These are phyloP conservation scores for Anas georgica DNA, from an alignment of 2,797 vertebrate genomes.

Conservation along the genomic window DNA sequence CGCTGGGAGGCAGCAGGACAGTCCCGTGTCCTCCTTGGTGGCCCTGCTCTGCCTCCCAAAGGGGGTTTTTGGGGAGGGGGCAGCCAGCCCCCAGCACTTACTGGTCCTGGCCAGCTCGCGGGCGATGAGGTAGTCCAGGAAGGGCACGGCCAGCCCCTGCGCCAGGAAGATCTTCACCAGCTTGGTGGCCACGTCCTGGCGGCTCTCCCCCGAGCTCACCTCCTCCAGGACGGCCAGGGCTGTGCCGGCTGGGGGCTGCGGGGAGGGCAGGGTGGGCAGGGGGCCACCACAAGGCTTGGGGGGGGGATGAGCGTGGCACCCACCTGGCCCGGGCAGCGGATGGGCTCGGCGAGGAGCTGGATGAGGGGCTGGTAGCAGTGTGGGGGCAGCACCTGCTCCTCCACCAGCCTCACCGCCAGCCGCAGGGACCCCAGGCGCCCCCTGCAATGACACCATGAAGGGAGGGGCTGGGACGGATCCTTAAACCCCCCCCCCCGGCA, in stretches of 20 bases:
- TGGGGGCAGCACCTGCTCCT: conserved; percentile 87
- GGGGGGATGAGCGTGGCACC: neutral
- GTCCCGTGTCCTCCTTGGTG: neutral
- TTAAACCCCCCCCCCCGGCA: neutral
- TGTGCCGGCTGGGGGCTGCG: conserved; percentile 80
- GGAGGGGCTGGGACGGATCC: fast-evolving
- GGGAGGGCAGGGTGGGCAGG: neutral
- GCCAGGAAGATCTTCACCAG: conserved; percentile 92
- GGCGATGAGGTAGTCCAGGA: conserved; percentile 89
- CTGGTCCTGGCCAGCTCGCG: conserved; percentile 88
- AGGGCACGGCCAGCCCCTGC: conserved; percentile 86
- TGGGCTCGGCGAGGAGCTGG: conserved; percentile 86
- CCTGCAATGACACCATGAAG: conserved; percentile 54
- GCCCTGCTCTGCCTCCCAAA: neutral
- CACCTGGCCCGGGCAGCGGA: conserved; percentile 84
- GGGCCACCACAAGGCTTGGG: neutral
- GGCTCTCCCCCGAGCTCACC: conserved; percentile 86
- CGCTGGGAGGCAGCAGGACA: conserved; percentile 69
- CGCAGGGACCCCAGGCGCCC: conserved; percentile 88
- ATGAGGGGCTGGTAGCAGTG: conserved; percentile 86
- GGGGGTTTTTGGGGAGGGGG: no score
- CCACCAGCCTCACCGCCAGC: conserved; percentile 85
- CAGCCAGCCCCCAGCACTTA: conserved; percentile 69
- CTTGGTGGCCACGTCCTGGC: conserved; percentile 90
- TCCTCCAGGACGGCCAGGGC: conserved; percentile 89